Evolutionary conservation across 2,888 invertebrate species (phyloP).

Genomic region (Mechanitis mazaeus): DNA sequence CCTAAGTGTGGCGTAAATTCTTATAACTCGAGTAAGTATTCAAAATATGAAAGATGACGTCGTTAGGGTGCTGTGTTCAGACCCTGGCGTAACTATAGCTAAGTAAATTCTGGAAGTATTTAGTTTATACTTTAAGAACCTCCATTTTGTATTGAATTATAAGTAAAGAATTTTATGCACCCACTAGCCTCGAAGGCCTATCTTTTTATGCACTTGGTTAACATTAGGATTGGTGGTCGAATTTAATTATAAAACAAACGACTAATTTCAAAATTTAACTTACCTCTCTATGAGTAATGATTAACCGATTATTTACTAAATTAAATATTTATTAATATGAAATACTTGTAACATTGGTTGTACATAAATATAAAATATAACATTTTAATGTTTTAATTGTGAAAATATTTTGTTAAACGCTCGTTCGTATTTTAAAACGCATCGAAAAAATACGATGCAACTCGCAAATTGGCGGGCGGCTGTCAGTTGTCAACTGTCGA

Average conservation of each 20-base stretch:
- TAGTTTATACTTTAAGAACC: background rate
- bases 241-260: too few relatives aligned
- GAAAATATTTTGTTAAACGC: constrained; percentile 3
- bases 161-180: too few relatives aligned
- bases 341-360: too few relatives aligned
- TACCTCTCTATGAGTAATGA: too few relatives aligned
- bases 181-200: too few relatives aligned
- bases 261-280: too few relatives aligned
- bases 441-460: constrained; percentile 18
- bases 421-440: constrained; percentile 4
- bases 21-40: constrained; percentile 72
- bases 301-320: too few relatives aligned
- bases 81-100: constrained; percentile 17
- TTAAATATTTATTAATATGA: too few relatives aligned
- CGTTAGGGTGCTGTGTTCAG: constrained; percentile 38
- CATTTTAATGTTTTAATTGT: background rate
- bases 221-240: too few relatives aligned
- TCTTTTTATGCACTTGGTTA: too few relatives aligned
- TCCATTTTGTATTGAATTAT: background rate
- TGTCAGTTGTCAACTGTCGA: constrained; percentile 57
- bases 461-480: constrained; percentile 54
- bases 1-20: constrained; percentile 74
- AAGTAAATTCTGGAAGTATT: constrained; percentile 16
- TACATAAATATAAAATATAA: background rate
- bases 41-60: constrained; percentile 71